Conservation (phyloP, 2,113 vertebrate species). For the Ammodytes marinus region DNA sequence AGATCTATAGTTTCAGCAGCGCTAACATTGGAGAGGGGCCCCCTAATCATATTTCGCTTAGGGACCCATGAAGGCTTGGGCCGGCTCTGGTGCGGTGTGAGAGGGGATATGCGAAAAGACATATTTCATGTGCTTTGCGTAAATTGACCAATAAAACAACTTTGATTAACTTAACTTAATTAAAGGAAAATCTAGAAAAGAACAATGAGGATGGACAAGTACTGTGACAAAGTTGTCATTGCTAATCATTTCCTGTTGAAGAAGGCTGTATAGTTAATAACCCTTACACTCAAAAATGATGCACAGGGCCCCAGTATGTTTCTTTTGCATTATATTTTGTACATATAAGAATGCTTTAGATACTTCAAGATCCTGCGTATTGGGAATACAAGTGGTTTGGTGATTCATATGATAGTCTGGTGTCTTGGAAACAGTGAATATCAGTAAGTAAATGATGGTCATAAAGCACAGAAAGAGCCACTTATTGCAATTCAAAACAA, state of each 20-base stretch:
- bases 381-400: neutral
- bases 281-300: neutral
- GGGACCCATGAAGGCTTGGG: too few species aligned
- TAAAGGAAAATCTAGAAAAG: neutral
- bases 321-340: neutral
- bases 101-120: too few species aligned
- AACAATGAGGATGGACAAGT: neutral
- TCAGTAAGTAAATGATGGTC: neutral
- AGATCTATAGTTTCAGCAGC: too few species aligned
- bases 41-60: too few species aligned
- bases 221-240: neutral
- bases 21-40: too few species aligned
- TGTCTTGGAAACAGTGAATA: neutral
- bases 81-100: too few species aligned
- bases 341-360: neutral
- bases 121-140: too few species aligned
- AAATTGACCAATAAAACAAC: too few species aligned
- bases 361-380: neutral
- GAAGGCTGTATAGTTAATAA: neutral
- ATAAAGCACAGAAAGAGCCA: constrained; percentile 11
- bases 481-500: constrained; percentile 17
- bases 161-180: too few species aligned
- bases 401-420: neutral
- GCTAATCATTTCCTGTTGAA: neutral
- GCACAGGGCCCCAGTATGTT: neutral